Percentiles rank a stretch among this genome's conserved stretches.
Conservation (phyloP, 2,797 vertebrate species). For the Pangasius djambal region DNA sequence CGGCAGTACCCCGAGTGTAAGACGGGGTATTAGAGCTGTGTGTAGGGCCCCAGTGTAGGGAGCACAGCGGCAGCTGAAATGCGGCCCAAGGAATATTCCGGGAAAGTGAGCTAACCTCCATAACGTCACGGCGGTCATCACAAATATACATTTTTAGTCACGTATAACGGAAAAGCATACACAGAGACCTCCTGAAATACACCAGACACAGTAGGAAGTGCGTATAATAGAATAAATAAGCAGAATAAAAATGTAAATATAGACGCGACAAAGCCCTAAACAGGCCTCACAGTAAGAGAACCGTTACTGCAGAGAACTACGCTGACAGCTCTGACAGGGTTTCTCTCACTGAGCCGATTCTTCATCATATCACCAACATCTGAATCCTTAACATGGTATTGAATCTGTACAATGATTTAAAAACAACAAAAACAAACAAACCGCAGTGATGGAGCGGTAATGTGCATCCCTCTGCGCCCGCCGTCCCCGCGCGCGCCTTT, state of each 20-base stretch:
- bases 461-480: neutral
- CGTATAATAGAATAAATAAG: neutral
- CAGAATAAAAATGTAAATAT: too few relatives aligned
- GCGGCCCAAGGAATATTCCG: slow-evolving; percentile 22
- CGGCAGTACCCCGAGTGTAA: neutral
- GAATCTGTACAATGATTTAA: too few relatives aligned
- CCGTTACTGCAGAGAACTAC: neutral
- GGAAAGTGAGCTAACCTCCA: slow-evolving; percentile 1
- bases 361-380: neutral
- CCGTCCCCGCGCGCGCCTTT: neutral
- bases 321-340: neutral
- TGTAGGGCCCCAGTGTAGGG: neutral
- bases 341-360: neutral
- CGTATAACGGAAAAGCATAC: neutral
- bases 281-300: neutral
- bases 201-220: neutral
- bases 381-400: neutral
- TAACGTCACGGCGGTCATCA: neutral
- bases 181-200: rapidly evolving
- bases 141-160: neutral
- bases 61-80: neutral
- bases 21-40: rapidly evolving
- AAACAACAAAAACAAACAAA: too few relatives aligned
- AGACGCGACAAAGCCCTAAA: neutral
- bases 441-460: neutral